These are phyloP conservation scores for Sternarchorhynchus goeldii DNA, from an alignment of 2,797 vertebrate species.

Conservation along the genomic window DNA sequence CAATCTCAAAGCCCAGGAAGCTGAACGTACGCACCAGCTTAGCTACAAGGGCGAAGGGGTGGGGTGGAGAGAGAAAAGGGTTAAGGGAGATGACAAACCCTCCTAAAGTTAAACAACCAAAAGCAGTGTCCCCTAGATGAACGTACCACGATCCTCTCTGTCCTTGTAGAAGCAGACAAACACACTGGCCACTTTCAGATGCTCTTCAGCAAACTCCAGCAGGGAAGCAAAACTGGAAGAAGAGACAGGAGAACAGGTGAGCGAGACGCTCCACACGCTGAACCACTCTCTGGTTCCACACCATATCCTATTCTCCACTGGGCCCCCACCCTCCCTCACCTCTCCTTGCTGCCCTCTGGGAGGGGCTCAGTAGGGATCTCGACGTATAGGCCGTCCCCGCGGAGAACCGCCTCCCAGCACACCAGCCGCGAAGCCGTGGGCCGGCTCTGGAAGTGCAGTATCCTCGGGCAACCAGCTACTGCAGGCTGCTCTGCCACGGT, in stretches of 20 bases:
- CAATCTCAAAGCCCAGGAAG: constrained; percentile 87
- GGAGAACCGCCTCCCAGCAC: constrained; percentile 79
- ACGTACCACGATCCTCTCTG: constrained; percentile 81
- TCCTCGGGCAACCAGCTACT: constrained; percentile 74
- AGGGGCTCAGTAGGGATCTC: constrained; percentile 78
- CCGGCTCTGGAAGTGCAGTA: constrained; percentile 80
- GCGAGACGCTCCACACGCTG: background rate
- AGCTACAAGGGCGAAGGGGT: constrained; percentile 61
- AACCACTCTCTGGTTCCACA: too few relatives aligned
- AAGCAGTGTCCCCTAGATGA: background rate
- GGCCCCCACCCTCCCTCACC: constrained; percentile 62
- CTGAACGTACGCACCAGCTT: constrained; percentile 84
- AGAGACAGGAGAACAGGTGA: constrained; percentile 12
- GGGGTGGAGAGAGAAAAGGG: background rate
- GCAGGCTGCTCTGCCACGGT: constrained; percentile 82
- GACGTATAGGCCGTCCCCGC: constrained; percentile 76
- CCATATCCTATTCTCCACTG: too few relatives aligned
- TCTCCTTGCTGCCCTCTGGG: constrained; percentile 84
- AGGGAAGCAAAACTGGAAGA: constrained; percentile 76
- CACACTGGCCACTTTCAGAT: constrained; percentile 81
- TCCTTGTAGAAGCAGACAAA: constrained; percentile 86
- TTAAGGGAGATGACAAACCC: background rate
- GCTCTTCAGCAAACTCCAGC: constrained; percentile 83
- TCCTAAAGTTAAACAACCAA: background rate
- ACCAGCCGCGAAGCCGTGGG: constrained; percentile 73